phyloP scores from a whole-genome alignment of 2,888 invertebrate genomes.

The Platerodrilus igneus region DNA sequence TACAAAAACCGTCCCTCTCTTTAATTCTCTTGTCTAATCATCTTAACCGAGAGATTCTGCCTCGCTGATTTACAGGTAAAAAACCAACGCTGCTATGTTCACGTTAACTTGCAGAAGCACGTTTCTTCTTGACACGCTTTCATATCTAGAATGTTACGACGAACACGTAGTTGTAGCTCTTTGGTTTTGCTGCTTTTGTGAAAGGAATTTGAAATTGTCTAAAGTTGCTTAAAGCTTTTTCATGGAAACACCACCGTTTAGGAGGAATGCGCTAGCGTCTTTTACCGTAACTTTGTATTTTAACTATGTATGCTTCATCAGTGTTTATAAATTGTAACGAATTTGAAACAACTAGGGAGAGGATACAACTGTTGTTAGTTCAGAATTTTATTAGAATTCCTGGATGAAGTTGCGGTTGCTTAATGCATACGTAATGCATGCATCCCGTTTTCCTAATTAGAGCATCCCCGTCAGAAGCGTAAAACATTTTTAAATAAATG shows the following conservation, averaged over 20 bases:
- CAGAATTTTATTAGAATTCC: too few species aligned
- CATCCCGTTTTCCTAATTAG: too few species aligned
- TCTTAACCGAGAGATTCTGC: too few species aligned
- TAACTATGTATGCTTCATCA: background rate
- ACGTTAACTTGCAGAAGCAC: conserved; percentile 28
- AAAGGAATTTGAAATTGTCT: conserved; percentile 21
- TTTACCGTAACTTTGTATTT: background rate
- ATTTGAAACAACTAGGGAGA: too few species aligned
- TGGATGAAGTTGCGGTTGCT: too few species aligned
- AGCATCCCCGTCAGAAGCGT: too few species aligned
- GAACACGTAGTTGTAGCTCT: conserved; percentile 29
- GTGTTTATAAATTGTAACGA: background rate
- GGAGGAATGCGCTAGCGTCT: background rate
- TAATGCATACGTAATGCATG: too few species aligned
- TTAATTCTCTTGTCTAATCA: too few species aligned
- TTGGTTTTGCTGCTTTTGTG: conserved; percentile 24
- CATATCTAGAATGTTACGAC: conserved; percentile 31
- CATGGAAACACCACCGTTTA: background rate
- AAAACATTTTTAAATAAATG: too few species aligned
- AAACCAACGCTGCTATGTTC: conserved; percentile 22
- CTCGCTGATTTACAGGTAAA: too few species aligned
- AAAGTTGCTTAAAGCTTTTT: background rate
- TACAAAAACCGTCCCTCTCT: too few species aligned
- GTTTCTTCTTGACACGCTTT: conserved; percentile 29
- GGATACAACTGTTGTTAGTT: too few species aligned